Percentiles rank a stretch among this genome's conserved stretches.
These are phyloP conservation scores for Lycopodina hypogea DNA, from an alignment of 37 sponge, comb jelly and placozoan species.

Conservation along the genomic window DNA sequence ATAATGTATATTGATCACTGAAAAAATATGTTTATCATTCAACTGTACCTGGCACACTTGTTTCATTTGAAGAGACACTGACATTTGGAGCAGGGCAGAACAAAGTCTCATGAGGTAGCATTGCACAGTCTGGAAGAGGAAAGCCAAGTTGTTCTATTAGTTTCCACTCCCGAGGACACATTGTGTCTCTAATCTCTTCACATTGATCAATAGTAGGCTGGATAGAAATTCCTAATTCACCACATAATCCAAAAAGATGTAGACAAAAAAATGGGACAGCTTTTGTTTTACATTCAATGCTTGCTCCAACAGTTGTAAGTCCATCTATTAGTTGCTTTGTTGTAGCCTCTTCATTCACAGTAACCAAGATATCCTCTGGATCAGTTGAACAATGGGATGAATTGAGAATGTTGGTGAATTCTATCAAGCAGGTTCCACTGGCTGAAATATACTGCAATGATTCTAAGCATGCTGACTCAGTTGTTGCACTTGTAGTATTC, in stretches of 20 bases:
- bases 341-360: background rate
- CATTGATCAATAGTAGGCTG: background rate
- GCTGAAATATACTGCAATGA: no score
- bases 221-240: background rate
- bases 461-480: no score
- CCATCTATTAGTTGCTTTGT: background rate
- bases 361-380: background rate
- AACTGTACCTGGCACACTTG: no score
- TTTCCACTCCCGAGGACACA: constrained; percentile 7
- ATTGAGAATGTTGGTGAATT: background rate
- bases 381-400: background rate
- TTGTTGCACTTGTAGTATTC: no score
- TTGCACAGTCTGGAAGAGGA: background rate
- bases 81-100: background rate
- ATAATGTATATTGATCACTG: no score
- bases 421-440: background rate
- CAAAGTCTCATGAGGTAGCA: background rate
- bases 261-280: constrained; percentile 17
- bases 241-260: constrained; percentile 10
- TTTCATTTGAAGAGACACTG: background rate
- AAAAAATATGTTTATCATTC: no score
- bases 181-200: constrained; percentile 2
- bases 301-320: background rate
- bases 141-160: background rate
- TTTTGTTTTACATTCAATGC: background rate